Base-by-base conservation (phyloP, 2,113 vertebrate genomes). In the Sitta europaea region DNA sequence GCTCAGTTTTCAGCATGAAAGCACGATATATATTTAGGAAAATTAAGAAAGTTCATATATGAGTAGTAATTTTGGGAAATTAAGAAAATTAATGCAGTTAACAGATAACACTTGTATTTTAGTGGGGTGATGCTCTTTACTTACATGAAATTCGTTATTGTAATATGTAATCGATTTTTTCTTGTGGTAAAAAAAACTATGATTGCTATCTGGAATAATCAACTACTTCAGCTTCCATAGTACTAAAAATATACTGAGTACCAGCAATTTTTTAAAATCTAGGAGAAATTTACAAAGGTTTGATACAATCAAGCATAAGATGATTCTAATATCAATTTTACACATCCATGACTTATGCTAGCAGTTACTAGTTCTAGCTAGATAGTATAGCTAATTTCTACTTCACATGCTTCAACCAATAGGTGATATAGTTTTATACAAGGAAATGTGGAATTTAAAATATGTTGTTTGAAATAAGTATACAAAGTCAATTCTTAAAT, bases 321-420 rank as follows among this genome's bases (percentile, higher is more conserved):
- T 28, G 3, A 40, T 71, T 59, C 12, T 55, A 25, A 24, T 29
- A 43, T 4, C n/a, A 28, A 2, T 54, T 67, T 53, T 72, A 35
- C 8, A 47, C 14, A 23, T 77, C 6, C 7, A 0, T 43, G 19
- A 33, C 2, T 66, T 47, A 38, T 55, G 67, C 8, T 48, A 70
- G 10, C 5, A 36, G 5, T n/a, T 77, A 7, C 16, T 61, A n/a
- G 5, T 9, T 88, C 38, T 67, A 53, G 27, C 4, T 24, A 18
- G 5, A 12, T 4, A 40, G 25, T 68, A 18, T 31, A 74, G 9
- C 9, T 58, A 25, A 53, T 74, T 74, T 81, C 6, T 86, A 88
- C 10, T 23, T 72, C 20, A 5, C 3, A 1, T 59, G 6, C 5
- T 38, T 65, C 0, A 0, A 43, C 3, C 4, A 53, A 13, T 36